These are phyloP conservation scores for Corbicula japonica DNA, from an alignment of 2,888 invertebrate species.

Conservation along the genomic window DNA sequence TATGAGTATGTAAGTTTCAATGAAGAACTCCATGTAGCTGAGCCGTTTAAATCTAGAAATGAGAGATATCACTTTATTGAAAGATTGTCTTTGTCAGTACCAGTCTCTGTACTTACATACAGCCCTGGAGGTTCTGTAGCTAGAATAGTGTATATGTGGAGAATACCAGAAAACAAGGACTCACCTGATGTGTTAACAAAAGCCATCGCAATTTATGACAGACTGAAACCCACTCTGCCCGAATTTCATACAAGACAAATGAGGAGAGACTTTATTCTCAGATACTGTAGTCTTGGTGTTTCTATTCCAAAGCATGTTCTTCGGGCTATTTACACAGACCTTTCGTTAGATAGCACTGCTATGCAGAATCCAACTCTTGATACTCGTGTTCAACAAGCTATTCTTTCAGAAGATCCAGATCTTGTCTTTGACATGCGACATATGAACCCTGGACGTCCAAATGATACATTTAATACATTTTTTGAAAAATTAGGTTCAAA, in stretches of 20 bases:
- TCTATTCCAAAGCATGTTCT: slow-evolving; percentile 39
- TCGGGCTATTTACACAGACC: slow-evolving; percentile 44
- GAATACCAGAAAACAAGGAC: slow-evolving; percentile 25
- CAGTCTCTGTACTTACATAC: slow-evolving; percentile 22
- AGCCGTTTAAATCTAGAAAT: slow-evolving; percentile 13
- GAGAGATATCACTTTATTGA: slow-evolving; percentile 30
- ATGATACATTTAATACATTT: slow-evolving; percentile 47
- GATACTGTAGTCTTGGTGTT: slow-evolving; percentile 29
- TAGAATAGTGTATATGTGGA: slow-evolving; percentile 42
- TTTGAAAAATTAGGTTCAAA: slow-evolving; percentile 33
- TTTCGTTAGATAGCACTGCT: slow-evolving; percentile 47
- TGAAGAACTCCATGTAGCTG: slow-evolving; percentile 34
- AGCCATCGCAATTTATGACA: slow-evolving; percentile 28
- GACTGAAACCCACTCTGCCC: slow-evolving; percentile 21
- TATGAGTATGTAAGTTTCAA: slow-evolving; percentile 32
- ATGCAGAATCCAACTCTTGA: slow-evolving; percentile 42
- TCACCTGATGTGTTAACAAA: slow-evolving; percentile 25
- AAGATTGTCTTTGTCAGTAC: slow-evolving; percentile 18
- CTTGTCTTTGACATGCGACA: slow-evolving; percentile 42
- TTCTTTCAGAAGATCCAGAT: slow-evolving; percentile 38
- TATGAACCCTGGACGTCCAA: slow-evolving; percentile 50
- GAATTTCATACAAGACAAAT: slow-evolving; percentile 59
- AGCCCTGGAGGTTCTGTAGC: slow-evolving; percentile 43
- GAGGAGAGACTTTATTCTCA: slow-evolving; percentile 40
- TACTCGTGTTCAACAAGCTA: slow-evolving; percentile 27